A percentile compares a stretch with the other conserved stretches of the same genome.
Conservation (phyloP, 1,140 invertebrate species). For the Chionoecetes opilio region DNA sequence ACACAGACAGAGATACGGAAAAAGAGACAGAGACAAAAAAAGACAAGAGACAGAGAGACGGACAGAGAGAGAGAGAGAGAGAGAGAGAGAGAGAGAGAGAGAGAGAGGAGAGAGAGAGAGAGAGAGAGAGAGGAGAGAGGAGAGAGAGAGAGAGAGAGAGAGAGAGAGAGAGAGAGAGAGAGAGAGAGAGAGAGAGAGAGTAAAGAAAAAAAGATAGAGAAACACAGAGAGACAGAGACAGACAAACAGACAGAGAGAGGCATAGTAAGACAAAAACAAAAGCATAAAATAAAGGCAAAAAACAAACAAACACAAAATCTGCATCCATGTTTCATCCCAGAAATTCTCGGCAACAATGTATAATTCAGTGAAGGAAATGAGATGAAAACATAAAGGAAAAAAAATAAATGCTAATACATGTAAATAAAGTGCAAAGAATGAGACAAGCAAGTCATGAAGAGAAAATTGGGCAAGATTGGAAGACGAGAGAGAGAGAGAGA, state of each 20-base stretch:
- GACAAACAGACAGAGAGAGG: background rate
- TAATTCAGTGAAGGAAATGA: background rate
- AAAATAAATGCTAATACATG: background rate
- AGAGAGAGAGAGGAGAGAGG: no score
- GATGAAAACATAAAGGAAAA: background rate
- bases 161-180: no score
- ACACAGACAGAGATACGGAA: no score
- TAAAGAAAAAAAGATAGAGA: no score
- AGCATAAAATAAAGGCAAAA: background rate
- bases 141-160: no score
- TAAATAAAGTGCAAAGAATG: background rate
- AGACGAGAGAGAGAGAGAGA: no score
- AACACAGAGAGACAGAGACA: background rate
- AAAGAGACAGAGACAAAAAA: no score
- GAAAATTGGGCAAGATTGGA: no score
- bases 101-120: no score
- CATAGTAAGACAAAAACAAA: background rate
- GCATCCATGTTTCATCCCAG: no score
- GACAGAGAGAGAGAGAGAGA: background rate
- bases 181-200: no score
- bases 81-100: background rate
- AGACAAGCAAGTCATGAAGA: background rate
- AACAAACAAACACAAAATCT: background rate
- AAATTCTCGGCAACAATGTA: background rate
- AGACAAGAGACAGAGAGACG: no score